Percentiles rank a stretch among this genome's conserved stretches.
These are phyloP conservation scores for Pissodes strobi DNA, from an alignment of 1,140 invertebrate species.

Conservation along the genomic window DNA sequence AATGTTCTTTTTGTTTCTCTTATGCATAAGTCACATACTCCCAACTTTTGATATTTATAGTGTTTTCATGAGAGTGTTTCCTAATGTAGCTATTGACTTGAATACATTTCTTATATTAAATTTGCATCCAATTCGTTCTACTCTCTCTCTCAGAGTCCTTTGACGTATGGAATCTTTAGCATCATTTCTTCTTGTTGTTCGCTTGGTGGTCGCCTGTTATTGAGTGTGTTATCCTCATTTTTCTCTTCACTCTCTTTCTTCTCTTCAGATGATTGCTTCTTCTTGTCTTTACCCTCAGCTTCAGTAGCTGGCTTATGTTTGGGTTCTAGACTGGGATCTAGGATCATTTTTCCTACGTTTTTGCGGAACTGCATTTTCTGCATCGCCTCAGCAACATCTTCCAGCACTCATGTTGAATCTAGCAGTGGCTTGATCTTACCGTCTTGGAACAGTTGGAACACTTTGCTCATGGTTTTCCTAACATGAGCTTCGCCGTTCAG, in stretches of 20 bases:
- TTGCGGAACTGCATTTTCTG: conserved; percentile 90
- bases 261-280: conserved; percentile 69
- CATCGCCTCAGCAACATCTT: conserved; percentile 88
- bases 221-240: conserved; percentile 64
- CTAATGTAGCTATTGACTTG: too few species aligned
- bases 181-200: too few species aligned
- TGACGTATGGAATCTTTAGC: too few species aligned
- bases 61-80: too few species aligned
- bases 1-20: too few species aligned
- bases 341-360: conserved; percentile 85
- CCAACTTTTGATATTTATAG: too few species aligned
- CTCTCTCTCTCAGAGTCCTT: too few species aligned
- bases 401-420: conserved; percentile 84
- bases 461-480: conserved; percentile 68
- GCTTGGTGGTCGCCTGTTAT: too few species aligned
- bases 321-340: conserved; percentile 78
- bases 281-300: conserved; percentile 74
- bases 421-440: conserved; percentile 80
- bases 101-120: too few species aligned
- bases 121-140: too few species aligned
- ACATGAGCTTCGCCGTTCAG: conserved; percentile 76
- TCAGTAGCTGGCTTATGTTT: conserved; percentile 78
- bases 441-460: conserved; percentile 76
- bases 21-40: too few species aligned
- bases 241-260: conserved; percentile 69